A percentile compares a stretch with the other conserved stretches of the same genome.
Evolutionary conservation across 1,140 invertebrate genomes (phyloP).

Genomic region (Caenorhabditis remanei): DNA sequence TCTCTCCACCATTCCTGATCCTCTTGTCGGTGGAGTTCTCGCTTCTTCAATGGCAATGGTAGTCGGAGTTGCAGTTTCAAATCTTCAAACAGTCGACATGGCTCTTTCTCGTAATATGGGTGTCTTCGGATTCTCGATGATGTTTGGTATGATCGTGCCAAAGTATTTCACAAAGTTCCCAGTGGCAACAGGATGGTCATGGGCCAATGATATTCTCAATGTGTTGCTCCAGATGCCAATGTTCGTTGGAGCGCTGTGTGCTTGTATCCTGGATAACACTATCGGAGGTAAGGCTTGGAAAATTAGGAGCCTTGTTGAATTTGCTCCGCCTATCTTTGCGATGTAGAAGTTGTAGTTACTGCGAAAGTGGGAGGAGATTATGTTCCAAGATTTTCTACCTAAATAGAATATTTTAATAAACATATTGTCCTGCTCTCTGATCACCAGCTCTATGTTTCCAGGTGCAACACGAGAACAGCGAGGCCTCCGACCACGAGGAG

Average conservation of each 20-base stretch:
- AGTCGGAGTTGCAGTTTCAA: constrained; percentile 77
- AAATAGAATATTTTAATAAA: too few relatives aligned
- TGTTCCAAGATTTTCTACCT: too few relatives aligned
- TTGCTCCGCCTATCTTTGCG: too few relatives aligned
- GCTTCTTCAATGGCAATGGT: constrained; percentile 79
- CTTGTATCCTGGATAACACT: constrained; percentile 79
- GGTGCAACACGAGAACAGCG: constrained; percentile 75
- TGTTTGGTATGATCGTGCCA: constrained; percentile 79
- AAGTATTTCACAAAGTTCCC: constrained; percentile 68
- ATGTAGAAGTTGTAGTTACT: too few relatives aligned
- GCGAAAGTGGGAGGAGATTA: too few relatives aligned
- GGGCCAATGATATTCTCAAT: constrained; percentile 64
- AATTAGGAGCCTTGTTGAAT: too few relatives aligned
- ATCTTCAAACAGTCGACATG: constrained; percentile 77
- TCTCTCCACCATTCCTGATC: constrained; percentile 77
- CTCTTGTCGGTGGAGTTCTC: constrained; percentile 76
- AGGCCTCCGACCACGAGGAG: constrained; percentile 72
- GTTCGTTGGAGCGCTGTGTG: constrained; percentile 78
- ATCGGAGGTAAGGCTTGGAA: constrained; percentile 74
- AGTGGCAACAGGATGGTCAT: constrained; percentile 34
- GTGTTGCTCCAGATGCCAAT: constrained; percentile 76
- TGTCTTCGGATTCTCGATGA: constrained; percentile 79
- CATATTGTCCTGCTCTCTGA: neutral
- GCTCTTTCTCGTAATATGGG: constrained; percentile 78
- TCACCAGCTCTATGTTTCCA: constrained; percentile 55